A percentile compares a stretch with the other conserved stretches of the same genome.
phyloP scores from a whole-genome alignment of 1,140 invertebrate genomes.

The Calycopis cecrops region DNA sequence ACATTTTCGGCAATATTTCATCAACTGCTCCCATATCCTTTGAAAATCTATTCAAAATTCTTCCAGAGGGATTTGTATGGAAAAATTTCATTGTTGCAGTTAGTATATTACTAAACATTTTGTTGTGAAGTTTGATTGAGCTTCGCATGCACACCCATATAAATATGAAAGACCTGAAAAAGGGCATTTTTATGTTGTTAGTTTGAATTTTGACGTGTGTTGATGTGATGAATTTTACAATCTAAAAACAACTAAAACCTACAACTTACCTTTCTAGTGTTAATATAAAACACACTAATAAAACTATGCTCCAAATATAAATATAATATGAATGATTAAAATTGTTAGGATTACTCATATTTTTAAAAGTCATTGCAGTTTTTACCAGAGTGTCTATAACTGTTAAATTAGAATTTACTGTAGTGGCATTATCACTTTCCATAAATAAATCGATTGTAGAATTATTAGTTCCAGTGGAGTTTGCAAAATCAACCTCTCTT shows the following conservation, averaged over 20 bases:
- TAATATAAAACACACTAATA: conserved; percentile 75
- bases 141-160: conserved; percentile 87
- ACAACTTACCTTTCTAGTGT: conserved; percentile 69
- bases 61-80: conserved; percentile 87
- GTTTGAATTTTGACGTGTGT: too few relatives aligned
- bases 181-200: too few relatives aligned
- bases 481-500: neutral
- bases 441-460: neutral
- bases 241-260: neutral
- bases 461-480: neutral
- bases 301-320: conserved; percentile 76
- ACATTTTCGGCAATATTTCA: conserved; percentile 84
- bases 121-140: conserved; percentile 87
- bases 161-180: conserved; percentile 76
- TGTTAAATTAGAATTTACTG: conserved; percentile 29
- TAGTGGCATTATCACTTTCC: neutral
- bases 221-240: too few relatives aligned
- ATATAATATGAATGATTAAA: conserved; percentile 68
- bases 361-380: conserved; percentile 40
- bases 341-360: conserved; percentile 28
- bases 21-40: conserved; percentile 91
- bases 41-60: conserved; percentile 90
- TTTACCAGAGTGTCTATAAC: conserved; percentile 44
- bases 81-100: conserved; percentile 92
- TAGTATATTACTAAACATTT: conserved; percentile 88